A percentile compares a stretch with the other conserved stretches of the same genome.
phyloP scores from a whole-genome alignment of 2,113 vertebrate species.

The Patagioenas fasciata region DNA sequence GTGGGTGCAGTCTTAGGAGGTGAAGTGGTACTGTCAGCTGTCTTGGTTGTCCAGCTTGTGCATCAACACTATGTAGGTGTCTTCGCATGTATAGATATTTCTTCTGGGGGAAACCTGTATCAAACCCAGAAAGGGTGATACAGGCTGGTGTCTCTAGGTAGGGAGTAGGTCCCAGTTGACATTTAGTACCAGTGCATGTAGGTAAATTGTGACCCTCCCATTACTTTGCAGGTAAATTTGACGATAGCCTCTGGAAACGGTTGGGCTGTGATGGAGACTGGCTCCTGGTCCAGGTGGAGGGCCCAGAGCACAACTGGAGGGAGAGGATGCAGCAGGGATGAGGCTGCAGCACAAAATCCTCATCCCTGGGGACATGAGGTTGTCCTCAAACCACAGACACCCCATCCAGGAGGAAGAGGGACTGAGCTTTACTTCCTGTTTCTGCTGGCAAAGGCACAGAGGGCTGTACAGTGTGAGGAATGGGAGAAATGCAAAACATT shows the following conservation, averaged over 20 bases:
- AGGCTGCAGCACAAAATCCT: neutral
- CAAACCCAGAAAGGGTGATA: neutral
- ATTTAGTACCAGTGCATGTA: neutral
- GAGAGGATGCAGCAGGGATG: neutral
- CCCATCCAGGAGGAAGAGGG: neutral
- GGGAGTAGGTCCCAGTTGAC: no score
- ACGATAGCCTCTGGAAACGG: neutral
- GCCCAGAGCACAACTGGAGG: neutral
- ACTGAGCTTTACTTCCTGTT: neutral
- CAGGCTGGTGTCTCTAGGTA: neutral
- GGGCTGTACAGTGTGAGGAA: neutral
- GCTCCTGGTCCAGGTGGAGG: neutral
- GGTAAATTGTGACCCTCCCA: neutral
- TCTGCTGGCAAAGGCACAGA: neutral
- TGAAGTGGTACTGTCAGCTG: accelerated
- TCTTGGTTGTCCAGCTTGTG: neutral
- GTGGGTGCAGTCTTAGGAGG: neutral
- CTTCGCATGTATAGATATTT: neutral
- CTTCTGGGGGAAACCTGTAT: neutral
- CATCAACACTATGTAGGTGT: neutral
- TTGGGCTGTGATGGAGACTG: neutral
- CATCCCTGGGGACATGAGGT: no score
- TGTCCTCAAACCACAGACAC: neutral
- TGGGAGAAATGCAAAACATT: neutral
- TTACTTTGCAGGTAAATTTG: neutral